Evolutionary conservation across 2,888 invertebrate species (phyloP), one percentile per base, ranked within the genome.

Genomic region (Drosophila helvetica): DNA sequence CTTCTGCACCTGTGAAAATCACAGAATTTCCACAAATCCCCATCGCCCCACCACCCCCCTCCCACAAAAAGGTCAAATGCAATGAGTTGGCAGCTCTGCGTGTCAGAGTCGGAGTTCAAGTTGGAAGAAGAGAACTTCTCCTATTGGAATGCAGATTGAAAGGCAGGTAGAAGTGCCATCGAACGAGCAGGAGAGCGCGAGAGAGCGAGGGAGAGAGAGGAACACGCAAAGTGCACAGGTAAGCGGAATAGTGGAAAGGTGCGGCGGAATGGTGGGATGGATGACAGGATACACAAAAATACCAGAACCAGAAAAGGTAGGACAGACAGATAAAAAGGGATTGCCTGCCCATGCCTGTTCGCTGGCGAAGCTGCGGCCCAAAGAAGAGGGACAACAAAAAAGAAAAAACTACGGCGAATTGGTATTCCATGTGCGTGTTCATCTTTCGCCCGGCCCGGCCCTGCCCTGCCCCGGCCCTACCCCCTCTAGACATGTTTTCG

Each of bases 201-300:
- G 45, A 7, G 15, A 19, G 6, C 43, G 18, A 54, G 10, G 19
- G 10, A 43, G 18, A 54, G 25, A 38, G 30, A 12, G 9, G 46
- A 51, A 42, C 61, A 77, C 62, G 66, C 77, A 74, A 70, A 82
- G 62, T 72, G 65, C 62, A 86, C 88, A 84, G 88, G 87, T 86
- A 84, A 77, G 52, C 69, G 66, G 72, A 74, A 76, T 76, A 48
- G 55, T 54, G 54, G 75, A 56, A 59, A 63, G 67, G 53, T 65
- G 55, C 65, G 19, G 3, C n/a, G 53, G 61, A 58, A 65, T 73
- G 77, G 25, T 25, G 70, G 62, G 58, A 64, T 66, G 80, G 80
- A 84, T 73, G 85, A 75, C 88, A 83, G 83, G 83, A 83, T 83
- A 85, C 78, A 85, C 57, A 79, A 54, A 75, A 53, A 68, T 46